Percentiles rank a stretch among this genome's conserved stretches.
Evolutionary conservation across 2,113 vertebrate genomes (phyloP).

Genomic region (Pollachius pollachius): DNA sequence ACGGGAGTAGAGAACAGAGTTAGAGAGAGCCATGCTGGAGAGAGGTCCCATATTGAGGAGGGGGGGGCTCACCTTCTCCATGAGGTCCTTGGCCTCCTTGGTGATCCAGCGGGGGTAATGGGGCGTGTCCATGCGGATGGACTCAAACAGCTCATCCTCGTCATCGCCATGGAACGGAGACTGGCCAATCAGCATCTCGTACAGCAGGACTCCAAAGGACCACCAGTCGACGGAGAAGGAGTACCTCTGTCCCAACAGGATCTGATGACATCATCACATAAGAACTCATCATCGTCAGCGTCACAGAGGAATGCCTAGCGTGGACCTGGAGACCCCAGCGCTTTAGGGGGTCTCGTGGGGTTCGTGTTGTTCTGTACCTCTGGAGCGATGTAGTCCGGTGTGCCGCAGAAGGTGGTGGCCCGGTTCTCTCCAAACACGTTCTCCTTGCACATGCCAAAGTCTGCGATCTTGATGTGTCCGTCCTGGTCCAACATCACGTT

Average conservation of each 20-base stretch:
- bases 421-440: slow-evolving; percentile 85
- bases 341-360: too few relatives aligned
- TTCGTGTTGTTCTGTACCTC: slow-evolving; percentile 54
- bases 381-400: slow-evolving; percentile 95
- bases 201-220: slow-evolving; percentile 95
- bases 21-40: neutral
- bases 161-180: slow-evolving; percentile 98
- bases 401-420: slow-evolving; percentile 96
- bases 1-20: slow-evolving; percentile 10
- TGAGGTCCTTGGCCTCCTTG: slow-evolving; percentile 90
- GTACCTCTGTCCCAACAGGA: slow-evolving; percentile 90
- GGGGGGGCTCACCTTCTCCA: slow-evolving; percentile 82
- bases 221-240: slow-evolving; percentile 98
- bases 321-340: neutral
- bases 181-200: slow-evolving; percentile 97
- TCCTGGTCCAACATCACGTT: slow-evolving; percentile 93
- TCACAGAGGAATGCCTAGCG: neutral
- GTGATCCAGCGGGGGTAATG: slow-evolving; percentile 98
- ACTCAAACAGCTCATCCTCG: slow-evolving; percentile 96
- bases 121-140: slow-evolving; percentile 91
- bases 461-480: slow-evolving; percentile 96
- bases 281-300: neutral
- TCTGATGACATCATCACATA: slow-evolving; percentile 67
- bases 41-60: neutral
- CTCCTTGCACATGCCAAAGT: slow-evolving; percentile 99